Base-by-base conservation (phyloP, 2,113 vertebrate genomes). In the Onychostoma macrolepis region DNA sequence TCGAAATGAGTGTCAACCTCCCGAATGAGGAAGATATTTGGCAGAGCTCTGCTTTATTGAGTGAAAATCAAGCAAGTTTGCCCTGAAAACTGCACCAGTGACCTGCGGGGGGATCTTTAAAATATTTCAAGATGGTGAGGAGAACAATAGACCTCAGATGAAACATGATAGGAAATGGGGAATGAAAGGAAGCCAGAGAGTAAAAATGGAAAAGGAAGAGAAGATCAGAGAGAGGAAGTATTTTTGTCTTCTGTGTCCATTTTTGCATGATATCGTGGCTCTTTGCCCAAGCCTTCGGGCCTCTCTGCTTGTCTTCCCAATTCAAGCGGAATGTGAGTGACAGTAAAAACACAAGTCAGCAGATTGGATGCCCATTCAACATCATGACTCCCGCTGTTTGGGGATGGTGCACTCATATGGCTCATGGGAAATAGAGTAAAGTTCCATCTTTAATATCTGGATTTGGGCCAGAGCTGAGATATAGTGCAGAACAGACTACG, bases 351-450 rank as follows among this genome's bases (percentile, higher is more conserved):
- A 78, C 82, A 78, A 72, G 36, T 36, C 17, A 80, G 83, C 78
- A 83, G 87, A 89, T 89, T 89, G 80, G 74, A 79, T 89, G 86
- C 72, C 80, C 67, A 56, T 84, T 81, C 69, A 72, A 82, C 85
- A 88, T 89, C 78, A 78, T 82, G 85, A 69, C 88, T 81, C 79
- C 61, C 8, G 28, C 48, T 80, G 74, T 87, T 89, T 61, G 74
- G 48, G 71, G 85, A 87, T 80, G 88, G 87, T 65, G 83, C 83
- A 82, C 61, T 69, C 24, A 53, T 61, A 24, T 56, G 84, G 79
- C 38, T 76, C 21, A 41, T 50, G 26, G 38, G 58, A 77, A 88
- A 65, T 33, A 61, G 50, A 58, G 85, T 92, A 87, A 21, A 69
- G 86, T 89, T 88, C 74, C 80, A 78, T 87, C 15, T 78, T 89